Base-by-base conservation (phyloP, 64 coral and sea anemone species). In the Anthopleura sola region DNA sequence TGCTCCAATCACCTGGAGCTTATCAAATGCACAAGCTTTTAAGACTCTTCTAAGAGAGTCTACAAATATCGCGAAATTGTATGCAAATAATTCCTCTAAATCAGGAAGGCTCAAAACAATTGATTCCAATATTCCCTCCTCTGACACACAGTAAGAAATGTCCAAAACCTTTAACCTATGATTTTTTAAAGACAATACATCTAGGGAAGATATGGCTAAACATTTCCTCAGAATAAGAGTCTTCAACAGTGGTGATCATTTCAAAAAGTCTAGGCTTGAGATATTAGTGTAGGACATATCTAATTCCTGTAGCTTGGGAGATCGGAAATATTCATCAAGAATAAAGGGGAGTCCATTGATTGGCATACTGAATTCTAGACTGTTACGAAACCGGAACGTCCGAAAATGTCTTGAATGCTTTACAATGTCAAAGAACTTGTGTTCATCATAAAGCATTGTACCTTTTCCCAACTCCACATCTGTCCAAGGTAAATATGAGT, bases 241-340 rank as follows among this genome's bases (percentile, higher is more conserved):
- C 68, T 75, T 75, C 26, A 75, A 75, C 68, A 11, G 6, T 75
- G 68, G 68, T 5, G 6, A 75, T 23, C 68, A 75, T 75, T 75
- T 4, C 26, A 75, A 75, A 75, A 75, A 75, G 68, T 32, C 26
- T 11, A 75, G 68, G n/a, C 6, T 75, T 3, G 68, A 33, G 2
- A 75, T 75, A 23, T 23, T 75, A 75, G n/a, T 75, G 26, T 11
- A 75, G 34, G 68, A 75, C 26, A 75, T 29, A 75, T 75, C 68
- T 5, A 75, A 23, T 23, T 75, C 68, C 68, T 75, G 68, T 32
- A 75, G 68, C 26, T 75, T 75, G 34, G 68, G 68, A 75, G 68
- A 5, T 11, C 34, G 68, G 68, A 75, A 75, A 75, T 5, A 75
- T 11, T 75, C 26, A 15, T 75, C 15, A 3, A 75, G 2, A 75